Conservation (phyloP, 92 coral and sea anemone genomes). For the Umimayanthus chanpuru region DNA sequence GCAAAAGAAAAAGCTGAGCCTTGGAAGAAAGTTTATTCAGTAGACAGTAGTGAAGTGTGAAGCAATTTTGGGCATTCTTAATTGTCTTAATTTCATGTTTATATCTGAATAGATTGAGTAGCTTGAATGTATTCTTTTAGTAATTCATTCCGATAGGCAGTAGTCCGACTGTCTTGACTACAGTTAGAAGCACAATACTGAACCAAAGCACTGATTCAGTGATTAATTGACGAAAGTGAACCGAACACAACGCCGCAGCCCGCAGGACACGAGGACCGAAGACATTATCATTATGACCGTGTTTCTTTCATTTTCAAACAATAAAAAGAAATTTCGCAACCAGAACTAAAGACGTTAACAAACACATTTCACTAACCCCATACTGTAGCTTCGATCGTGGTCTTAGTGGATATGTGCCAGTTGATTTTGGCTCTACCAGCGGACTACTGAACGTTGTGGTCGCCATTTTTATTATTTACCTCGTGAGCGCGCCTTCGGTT, state of each 20-base stretch:
- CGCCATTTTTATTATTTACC: not conserved
- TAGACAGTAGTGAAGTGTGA: too few species aligned
- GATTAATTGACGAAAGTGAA: too few species aligned
- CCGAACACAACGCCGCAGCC: too few species aligned
- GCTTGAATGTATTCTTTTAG: not conserved
- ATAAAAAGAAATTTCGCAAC: not conserved
- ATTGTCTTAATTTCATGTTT: too few species aligned
- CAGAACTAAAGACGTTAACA: not conserved
- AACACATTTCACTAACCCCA: not conserved
- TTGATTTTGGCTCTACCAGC: constrained; percentile 15
- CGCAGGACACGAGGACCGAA: not conserved
- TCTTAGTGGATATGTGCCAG: constrained; percentile 22
- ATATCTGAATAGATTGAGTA: too few species aligned
- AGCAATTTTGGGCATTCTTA: too few species aligned
- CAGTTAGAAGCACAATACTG: not conserved
- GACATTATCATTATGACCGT: too few species aligned
- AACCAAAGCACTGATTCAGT: too few species aligned
- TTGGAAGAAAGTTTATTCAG: too few species aligned
- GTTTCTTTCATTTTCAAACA: not conserved
- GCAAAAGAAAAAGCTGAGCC: too few species aligned
- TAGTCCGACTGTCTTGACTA: not conserved
- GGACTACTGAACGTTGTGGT: not conserved
- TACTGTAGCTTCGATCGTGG: constrained; percentile 32
- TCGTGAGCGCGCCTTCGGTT: constrained; percentile 19
- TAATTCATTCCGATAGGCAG: not conserved